Evolutionary conservation across 1,140 invertebrate species (phyloP), one percentile per base, ranked within the genome.

Genomic region (Macrobrachium rosenbergii): DNA sequence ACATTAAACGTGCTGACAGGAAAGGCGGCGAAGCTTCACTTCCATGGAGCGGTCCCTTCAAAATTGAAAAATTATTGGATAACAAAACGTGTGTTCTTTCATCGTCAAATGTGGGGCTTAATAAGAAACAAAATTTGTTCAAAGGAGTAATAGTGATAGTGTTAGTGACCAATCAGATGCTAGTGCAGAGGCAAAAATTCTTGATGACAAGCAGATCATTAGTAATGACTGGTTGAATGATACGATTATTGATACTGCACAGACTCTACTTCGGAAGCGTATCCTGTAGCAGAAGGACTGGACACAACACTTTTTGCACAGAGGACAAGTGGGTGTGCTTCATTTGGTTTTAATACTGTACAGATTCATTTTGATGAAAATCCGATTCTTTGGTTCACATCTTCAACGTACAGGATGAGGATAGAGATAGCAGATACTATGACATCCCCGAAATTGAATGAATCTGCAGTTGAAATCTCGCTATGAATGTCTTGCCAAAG

Each of bases 11-110:
- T 73, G 63, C 21, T 43, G 67, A 83, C 82, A 83, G 82, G 64
- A 83, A 83, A 58, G 28, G 59, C n/a, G 79, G 62, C 62, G 62
- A 81, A 12, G 43, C 59, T 63, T 81, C 62, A 23, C 79, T 81
- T 73, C 82, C 82, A 73, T 83, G 67, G 45, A 83, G 52, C 28
- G 6, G 69, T 83, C 82, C 63, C 64, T 72, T 83, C 82, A 83
- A 52, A 75, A 83, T 73, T 83, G 82, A 59, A 75, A 83, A 23
- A 73, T 21, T 83, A 63, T 81, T 64, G 58, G 79, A 62, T 81
- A 80, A 81, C n/a, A 81, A 64, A 62, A 81, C 59, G 5, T 63
- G 82, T 83, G 81, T 37, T 8, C 64, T 83, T 72, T 72, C 21
- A 72, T 83, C 81, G 52, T 73, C 82, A 75, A 37, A 83, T 72